phyloP scores from a whole-genome alignment of 1,140 invertebrate genomes.

The Daktulosphaira vitifoliae region DNA sequence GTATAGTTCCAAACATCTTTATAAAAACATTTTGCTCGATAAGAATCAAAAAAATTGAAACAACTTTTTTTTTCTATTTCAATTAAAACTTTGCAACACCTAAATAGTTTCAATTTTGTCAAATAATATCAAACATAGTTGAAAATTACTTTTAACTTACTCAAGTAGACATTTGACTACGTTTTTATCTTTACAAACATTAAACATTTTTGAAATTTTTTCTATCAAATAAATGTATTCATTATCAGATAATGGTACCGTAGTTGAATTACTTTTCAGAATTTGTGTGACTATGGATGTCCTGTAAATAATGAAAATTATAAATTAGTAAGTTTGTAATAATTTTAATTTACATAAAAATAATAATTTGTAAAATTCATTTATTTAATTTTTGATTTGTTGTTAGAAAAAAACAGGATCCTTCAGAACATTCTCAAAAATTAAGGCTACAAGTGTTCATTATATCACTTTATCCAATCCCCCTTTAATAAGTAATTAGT shows the following conservation, averaged over 20 bases:
- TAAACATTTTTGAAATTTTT: not conserved
- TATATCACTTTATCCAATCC: too few species aligned
- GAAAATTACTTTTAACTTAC: not conserved
- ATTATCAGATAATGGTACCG: not conserved
- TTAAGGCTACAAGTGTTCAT: too few species aligned
- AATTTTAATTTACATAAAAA: not conserved
- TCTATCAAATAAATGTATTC: constrained; percentile 4
- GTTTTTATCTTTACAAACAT: not conserved
- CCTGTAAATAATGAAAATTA: not conserved
- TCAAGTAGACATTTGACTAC: not conserved
- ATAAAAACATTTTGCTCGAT: not conserved
- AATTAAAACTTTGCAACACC: constrained; percentile 18
- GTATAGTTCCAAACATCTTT: constrained; percentile 2
- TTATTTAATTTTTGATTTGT: too few species aligned
- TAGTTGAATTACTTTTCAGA: not conserved
- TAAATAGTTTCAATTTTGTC: too few species aligned
- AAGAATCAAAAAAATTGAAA: not conserved
- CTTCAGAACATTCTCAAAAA: too few species aligned
- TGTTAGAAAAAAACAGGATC: too few species aligned
- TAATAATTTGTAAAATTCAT: too few species aligned
- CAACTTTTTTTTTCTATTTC: not conserved
- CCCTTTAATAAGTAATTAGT: too few species aligned
- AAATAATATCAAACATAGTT: too few species aligned
- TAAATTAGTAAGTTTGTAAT: not conserved
- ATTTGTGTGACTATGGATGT: constrained; percentile 8